A percentile compares a stretch with the other conserved stretches of the same genome.
Evolutionary conservation across 1,140 invertebrate genomes (phyloP).

Genomic region (Dreissena rostriformis): DNA sequence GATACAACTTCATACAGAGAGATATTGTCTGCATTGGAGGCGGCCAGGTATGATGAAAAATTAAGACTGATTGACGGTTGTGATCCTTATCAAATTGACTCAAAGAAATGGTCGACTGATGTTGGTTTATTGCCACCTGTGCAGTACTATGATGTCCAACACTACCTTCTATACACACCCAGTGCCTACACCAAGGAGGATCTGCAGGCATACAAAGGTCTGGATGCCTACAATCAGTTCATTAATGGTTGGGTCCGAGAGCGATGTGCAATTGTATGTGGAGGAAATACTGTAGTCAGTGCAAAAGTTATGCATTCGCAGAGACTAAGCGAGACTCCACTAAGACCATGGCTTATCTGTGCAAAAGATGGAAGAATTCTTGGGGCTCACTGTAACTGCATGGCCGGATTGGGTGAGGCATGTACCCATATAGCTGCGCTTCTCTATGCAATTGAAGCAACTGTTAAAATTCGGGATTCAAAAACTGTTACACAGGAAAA

Average conservation of each 20-base stretch:
- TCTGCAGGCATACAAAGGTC: not conserved
- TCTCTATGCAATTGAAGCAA: too few relatives aligned
- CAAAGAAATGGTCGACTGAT: not conserved
- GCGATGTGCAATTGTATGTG: not conserved
- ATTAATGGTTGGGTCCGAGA: constrained; percentile 16
- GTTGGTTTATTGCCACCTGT: not conserved
- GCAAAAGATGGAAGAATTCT: too few relatives aligned
- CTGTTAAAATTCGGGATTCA: too few relatives aligned
- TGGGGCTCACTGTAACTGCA: too few relatives aligned
- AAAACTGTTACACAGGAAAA: too few relatives aligned
- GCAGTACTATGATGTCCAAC: not conserved
- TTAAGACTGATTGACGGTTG: not conserved
- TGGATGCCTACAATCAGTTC: constrained; percentile 4
- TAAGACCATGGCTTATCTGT: too few relatives aligned
- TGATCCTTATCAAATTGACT: not conserved
- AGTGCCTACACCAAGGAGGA: constrained; percentile 2
- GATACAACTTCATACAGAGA: too few relatives aligned
- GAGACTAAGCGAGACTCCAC: too few relatives aligned
- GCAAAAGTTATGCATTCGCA: too few relatives aligned
- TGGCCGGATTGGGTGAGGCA: too few relatives aligned
- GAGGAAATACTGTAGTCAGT: not conserved
- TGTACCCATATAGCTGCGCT: too few relatives aligned
- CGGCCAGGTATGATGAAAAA: not conserved
- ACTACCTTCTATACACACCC: not conserved
- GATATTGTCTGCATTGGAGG: not conserved